Evolutionary conservation across 2,888 invertebrate genomes (phyloP).

Genomic region (Trachelus troglodyta): DNA sequence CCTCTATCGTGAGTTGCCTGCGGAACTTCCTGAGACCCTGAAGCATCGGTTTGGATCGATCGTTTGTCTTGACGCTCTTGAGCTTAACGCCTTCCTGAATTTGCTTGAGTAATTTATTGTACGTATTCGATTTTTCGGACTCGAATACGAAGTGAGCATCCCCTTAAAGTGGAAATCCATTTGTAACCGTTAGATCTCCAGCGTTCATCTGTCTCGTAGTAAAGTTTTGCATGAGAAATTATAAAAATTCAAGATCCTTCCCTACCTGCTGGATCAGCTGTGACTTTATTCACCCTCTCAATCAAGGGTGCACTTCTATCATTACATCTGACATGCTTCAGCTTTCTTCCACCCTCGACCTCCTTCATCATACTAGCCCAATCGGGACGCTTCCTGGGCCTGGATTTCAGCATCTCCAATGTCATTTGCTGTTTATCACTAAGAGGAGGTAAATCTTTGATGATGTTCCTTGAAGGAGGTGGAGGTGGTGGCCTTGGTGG

Average conservation of each 20-base stretch:
- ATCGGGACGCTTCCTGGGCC: constrained; percentile 86
- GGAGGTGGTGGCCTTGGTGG: constrained; percentile 82
- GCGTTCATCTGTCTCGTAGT: not conserved
- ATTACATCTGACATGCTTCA: constrained; percentile 87
- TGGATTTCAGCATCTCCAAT: constrained; percentile 78
- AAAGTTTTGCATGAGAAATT: not conserved
- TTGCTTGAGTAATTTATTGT: constrained; percentile 83
- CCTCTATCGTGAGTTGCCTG: constrained; percentile 90
- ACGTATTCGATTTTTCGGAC: constrained; percentile 84
- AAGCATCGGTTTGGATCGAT: constrained; percentile 86
- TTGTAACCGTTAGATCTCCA: constrained; percentile 9
- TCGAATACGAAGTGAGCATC: constrained; percentile 87
- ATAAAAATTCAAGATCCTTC: not conserved
- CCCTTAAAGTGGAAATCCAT: constrained; percentile 60
- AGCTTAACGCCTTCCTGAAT: constrained; percentile 83
- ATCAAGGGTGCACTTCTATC: constrained; percentile 72
- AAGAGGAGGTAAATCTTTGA: constrained; percentile 70
- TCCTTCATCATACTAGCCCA: constrained; percentile 94
- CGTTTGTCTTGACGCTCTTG: constrained; percentile 83
- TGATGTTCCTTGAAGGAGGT: constrained; percentile 57
- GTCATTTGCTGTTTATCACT: constrained; percentile 73
- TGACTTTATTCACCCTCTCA: constrained; percentile 62
- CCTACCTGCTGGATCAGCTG: constrained; percentile 57
- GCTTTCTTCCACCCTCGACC: constrained; percentile 82
- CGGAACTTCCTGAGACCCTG: constrained; percentile 88